A percentile compares a stretch with the other conserved stretches of the same genome.
phyloP scores from a whole-genome alignment of 1,140 invertebrate genomes.

The Chelonus insularis region DNA sequence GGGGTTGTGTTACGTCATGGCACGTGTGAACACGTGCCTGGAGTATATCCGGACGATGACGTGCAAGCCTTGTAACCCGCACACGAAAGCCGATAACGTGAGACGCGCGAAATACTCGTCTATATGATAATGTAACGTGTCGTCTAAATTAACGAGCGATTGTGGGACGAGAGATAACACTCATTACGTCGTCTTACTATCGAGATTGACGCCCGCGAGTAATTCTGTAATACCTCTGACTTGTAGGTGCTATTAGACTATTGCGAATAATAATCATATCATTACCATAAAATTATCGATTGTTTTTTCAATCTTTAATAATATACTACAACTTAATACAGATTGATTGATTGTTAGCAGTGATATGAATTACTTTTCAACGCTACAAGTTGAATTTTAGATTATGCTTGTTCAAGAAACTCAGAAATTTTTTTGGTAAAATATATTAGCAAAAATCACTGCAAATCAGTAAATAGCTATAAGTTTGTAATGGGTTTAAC shows the following conservation, averaged over 20 bases:
- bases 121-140: conserved; percentile 49
- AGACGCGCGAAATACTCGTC: conserved; percentile 45
- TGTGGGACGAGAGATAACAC: conserved; percentile 20
- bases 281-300: too few relatives aligned
- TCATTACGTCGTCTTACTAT: conserved; percentile 23
- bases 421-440: too few relatives aligned
- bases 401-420: too few relatives aligned
- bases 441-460: too few relatives aligned
- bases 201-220: background rate
- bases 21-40: conserved; percentile 45
- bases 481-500: too few relatives aligned
- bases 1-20: conserved; percentile 8
- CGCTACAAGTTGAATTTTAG: too few relatives aligned
- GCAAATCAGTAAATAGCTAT: too few relatives aligned
- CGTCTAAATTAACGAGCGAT: conserved; percentile 47
- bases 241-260: too few relatives aligned
- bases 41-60: conserved; percentile 32
- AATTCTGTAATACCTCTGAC: background rate
- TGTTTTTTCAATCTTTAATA: too few relatives aligned
- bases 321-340: too few relatives aligned
- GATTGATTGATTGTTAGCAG: too few relatives aligned
- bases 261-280: background rate
- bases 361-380: too few relatives aligned
- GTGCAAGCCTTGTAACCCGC: conserved; percentile 2
- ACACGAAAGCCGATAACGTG: conserved; percentile 40